Evolutionary conservation across 2,797 vertebrate genomes (phyloP), one percentile per base, ranked within the genome.

Genomic region (Urocyon cinereoargenteus): DNA sequence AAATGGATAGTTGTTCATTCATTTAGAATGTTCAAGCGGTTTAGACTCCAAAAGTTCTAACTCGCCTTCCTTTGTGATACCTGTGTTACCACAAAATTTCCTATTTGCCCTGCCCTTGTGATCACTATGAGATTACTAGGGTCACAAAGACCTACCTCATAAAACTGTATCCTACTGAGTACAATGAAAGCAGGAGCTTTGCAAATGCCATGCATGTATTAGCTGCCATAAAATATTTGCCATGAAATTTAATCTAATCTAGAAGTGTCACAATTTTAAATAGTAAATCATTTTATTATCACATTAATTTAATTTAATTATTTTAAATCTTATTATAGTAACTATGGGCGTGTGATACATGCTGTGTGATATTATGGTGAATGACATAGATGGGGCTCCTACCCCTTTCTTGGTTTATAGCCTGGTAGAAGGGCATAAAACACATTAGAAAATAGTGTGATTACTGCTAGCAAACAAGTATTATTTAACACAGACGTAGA

Each of bases 191-290:
- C 24, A 88, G 28, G 16, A 51, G 24, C 12, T 88, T 91, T 93
- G 57, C 40, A 96, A 92, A 87, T 92, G 34, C 83, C 75, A 78
- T 70, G 40, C 49, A 66, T 83, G 26, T 77, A 40, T 84, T 85
- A 79, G 26, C 11, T 66, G 8, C 3, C 34, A 45, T 86, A 66
- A 96, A 96, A 87, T 78, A 90, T 91, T 91, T 93, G 26, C 73
- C 73, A 85, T 77, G 66, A 89, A 88, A 95, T 26, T 93, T 34
- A 57, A 91, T 70, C 64, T 64, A 85, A 95, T 91, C 57, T 88
- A 83, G 34, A 64, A 21, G 1, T 70, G 19, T 91, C 40, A 77
- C 0, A 57, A 92, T 87, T 92, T 12, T 85, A 96, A 90, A 81
- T 57, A 85, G 10, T 40, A 86, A 86, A 83, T 59, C n/a, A 90